Evolutionary conservation across 2,113 vertebrate species (phyloP).

Genomic region (Marmota flaviventris): DNA sequence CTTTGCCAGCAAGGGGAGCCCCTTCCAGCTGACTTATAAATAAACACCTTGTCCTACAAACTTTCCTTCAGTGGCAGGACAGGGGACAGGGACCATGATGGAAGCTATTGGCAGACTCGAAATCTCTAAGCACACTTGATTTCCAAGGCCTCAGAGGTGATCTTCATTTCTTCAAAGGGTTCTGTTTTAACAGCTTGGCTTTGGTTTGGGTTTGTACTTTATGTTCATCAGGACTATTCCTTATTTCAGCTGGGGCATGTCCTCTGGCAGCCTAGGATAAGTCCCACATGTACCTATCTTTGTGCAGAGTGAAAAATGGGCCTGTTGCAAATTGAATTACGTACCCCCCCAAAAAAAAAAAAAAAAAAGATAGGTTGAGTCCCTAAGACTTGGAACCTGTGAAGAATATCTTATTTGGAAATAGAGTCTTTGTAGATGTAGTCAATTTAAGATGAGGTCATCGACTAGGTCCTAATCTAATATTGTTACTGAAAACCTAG

Average conservation of each 20-base stretch:
- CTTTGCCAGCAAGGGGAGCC: not conserved
- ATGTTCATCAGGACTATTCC: not conserved
- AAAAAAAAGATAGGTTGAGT: not conserved
- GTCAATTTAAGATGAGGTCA: not conserved
- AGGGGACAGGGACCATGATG: not conserved
- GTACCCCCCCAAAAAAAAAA: no score
- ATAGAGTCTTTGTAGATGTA: not conserved
- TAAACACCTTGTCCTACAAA: not conserved
- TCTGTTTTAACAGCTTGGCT: not conserved
- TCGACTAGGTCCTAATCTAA: not conserved
- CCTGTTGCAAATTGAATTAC: not conserved
- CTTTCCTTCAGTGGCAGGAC: not conserved
- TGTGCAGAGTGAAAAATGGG: not conserved
- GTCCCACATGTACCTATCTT: not conserved
- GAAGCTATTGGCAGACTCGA: not conserved
- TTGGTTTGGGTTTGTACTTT: not conserved
- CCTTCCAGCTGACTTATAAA: not conserved
- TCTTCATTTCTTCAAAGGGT: not conserved
- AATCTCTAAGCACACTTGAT: no score
- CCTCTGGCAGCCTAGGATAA: not conserved
- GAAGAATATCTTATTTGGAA: not conserved
- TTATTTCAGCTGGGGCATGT: not conserved
- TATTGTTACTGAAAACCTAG: no score
- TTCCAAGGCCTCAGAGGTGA: not conserved
- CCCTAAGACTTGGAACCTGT: not conserved